Base-by-base conservation (phyloP, 2,113 vertebrate genomes). In the Sylvietta virens region DNA sequence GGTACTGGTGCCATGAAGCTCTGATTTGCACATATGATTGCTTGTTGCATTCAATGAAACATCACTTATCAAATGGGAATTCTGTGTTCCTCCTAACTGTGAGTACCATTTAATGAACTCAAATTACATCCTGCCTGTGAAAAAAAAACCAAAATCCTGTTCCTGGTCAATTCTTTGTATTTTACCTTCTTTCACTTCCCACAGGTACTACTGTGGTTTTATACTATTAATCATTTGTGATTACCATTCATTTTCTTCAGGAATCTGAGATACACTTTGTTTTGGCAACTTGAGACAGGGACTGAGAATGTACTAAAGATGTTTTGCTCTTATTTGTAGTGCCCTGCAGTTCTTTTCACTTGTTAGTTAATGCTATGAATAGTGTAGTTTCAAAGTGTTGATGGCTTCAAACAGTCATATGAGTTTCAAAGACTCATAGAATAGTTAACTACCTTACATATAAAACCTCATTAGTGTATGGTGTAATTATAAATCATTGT, bases 61-160 rank as follows among this genome's bases (percentile, higher is more conserved):
- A 7, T 40, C n/a, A 31, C 61, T 69, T 86, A 30, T 37, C 58
- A 72, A 2, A 1, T 15, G 35, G 65, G 44, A 90, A 20, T 27
- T 76, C 57, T 11, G 16, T 13, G 37, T 76, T 90, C 47, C 24
- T 92, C 20, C 28, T 66, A 37, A 47, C 15, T 31, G 31, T 61
- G 54, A 77, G 50, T 84, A 77, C n/a, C 48, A 53, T 58, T 82
- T 76, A 42, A 42, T 45, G n/a, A 88, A 15, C n/a, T 58, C 12
- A 64, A 5, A 64, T 79, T 40, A 76, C 66, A 70, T n/a, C 15
- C 33, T 65, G 11, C 14, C n/a, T 69, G 65, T 60, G n/a, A 30
- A 54, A 77, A 77, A 51, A 18, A 0, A 6, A 48, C 7, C 3
- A 26, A n/a, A n/a, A n/a, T n/a, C n/a, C 7, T 22, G 2, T 31